Evolutionary conservation across 2,113 vertebrate species (phyloP).

Genomic region (Perccottus glenii): DNA sequence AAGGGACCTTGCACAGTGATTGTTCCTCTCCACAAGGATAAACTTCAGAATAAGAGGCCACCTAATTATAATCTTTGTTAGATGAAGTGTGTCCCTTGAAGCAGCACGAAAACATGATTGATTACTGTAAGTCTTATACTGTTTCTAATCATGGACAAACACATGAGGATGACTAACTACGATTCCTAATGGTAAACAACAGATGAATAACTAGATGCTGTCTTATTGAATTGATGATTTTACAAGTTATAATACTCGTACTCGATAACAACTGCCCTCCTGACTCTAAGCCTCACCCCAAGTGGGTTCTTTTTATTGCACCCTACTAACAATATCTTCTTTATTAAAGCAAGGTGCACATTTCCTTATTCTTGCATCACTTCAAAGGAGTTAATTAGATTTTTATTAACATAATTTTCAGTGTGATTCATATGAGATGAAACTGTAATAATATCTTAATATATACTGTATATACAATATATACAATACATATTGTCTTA

Average conservation of each 20-base stretch:
- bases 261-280: too few relatives aligned
- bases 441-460: too few relatives aligned
- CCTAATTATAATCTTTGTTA: conserved; percentile 66
- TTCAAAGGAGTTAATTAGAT: too few relatives aligned
- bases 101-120: conserved; percentile 50
- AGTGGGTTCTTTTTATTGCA: too few relatives aligned
- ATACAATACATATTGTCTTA: too few relatives aligned
- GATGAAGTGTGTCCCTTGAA: conserved; percentile 49
- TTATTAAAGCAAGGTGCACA: too few relatives aligned
- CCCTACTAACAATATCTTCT: too few relatives aligned
- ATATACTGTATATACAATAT: too few relatives aligned
- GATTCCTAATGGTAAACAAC: conserved; percentile 21
- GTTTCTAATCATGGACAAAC: conserved; percentile 33
- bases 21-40: conserved; percentile 62
- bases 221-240: conserved; percentile 34
- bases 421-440: neutral
- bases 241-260: neutral
- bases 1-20: conserved; percentile 54
- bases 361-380: too few relatives aligned
- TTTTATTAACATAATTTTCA: too few relatives aligned
- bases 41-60: conserved; percentile 48
- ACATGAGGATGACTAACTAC: conserved; percentile 21
- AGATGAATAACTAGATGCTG: conserved; percentile 12
- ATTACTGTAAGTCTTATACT: conserved; percentile 48
- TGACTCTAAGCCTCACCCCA: too few relatives aligned